Conservation (phyloP, 2,797 vertebrate species). For the Trematomus bernacchii region DNA sequence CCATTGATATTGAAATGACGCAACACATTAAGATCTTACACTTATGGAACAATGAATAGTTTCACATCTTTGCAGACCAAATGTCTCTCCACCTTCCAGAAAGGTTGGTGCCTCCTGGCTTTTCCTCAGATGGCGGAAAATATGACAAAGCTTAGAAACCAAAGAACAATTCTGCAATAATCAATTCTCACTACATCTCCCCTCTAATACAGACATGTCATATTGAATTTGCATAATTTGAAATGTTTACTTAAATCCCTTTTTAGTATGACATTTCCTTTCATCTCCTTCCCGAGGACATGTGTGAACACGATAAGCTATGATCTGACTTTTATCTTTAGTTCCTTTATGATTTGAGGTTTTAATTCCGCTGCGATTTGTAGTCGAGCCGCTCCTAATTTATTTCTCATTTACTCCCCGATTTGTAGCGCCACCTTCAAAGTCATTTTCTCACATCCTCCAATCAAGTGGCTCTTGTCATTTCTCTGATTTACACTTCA, state of each 20-base stretch:
- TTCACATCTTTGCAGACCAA: not conserved
- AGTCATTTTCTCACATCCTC: constrained; percentile 41
- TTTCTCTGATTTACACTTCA: constrained; percentile 31
- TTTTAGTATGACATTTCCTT: constrained; percentile 17
- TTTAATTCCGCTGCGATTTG: constrained; percentile 48
- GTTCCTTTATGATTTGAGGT: constrained; percentile 31
- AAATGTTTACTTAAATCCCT: constrained; percentile 4
- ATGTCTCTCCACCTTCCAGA: not conserved
- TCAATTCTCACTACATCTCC: not conserved
- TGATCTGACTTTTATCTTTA: constrained; percentile 43
- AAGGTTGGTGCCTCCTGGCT: not conserved
- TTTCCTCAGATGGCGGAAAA: constrained; percentile 23
- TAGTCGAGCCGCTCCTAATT: constrained; percentile 24
- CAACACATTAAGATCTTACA: not conserved
- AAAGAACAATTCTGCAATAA: constrained; percentile 11
- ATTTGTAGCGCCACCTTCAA: constrained; percentile 53
- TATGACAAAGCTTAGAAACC: constrained; percentile 14
- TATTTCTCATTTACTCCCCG: constrained; percentile 54
- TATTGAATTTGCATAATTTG: not conserved
- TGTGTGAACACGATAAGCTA: constrained; percentile 38
- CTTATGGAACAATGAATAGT: not conserved
- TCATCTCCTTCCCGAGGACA: constrained; percentile 28
- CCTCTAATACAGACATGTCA: not conserved
- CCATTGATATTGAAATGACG: constrained; percentile 1
- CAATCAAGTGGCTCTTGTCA: constrained; percentile 40